Percentiles rank a stretch among this genome's conserved stretches.
These are phyloP conservation scores for Galemys pyrenaicus DNA, from an alignment of 2,113 vertebrate species.

Conservation along the genomic window DNA sequence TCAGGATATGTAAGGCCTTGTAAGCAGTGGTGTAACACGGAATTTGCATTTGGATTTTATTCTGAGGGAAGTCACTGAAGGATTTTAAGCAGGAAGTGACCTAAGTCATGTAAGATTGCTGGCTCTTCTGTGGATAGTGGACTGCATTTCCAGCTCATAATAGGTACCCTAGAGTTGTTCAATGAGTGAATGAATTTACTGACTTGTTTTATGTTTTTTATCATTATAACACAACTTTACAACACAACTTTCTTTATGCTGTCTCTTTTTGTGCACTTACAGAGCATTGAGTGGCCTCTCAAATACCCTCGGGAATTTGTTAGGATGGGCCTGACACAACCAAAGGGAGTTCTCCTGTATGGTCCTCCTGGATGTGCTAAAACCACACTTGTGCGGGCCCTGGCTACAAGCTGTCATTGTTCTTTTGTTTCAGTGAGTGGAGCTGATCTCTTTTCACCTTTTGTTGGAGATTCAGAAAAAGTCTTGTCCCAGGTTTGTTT, in stretches of 20 bases:
- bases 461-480: constrained; percentile 95
- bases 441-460: constrained; percentile 96
- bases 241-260: background rate
- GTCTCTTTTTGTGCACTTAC: constrained; percentile 31
- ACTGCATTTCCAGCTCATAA: background rate
- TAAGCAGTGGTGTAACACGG: background rate
- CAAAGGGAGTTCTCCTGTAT: constrained; percentile 92
- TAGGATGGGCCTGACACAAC: constrained; percentile 91
- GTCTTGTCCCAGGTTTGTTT: constrained; percentile 92
- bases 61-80: background rate
- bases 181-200: background rate
- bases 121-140: background rate
- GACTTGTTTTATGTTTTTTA: background rate
- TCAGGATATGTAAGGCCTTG: background rate
- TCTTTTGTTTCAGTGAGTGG: constrained; percentile 92
- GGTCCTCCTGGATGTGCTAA: constrained; percentile 97
- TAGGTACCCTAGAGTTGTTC: background rate
- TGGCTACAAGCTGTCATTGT: constrained; percentile 90
- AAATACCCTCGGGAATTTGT: constrained; percentile 92
- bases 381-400: constrained; percentile 92
- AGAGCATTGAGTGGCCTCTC: constrained; percentile 97
- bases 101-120: background rate
- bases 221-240: background rate
- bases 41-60: background rate
- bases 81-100: background rate